A percentile compares a stretch with the other conserved stretches of the same genome.
Conservation (phyloP, 1,140 invertebrate species). For the Chymomyza costata region DNA sequence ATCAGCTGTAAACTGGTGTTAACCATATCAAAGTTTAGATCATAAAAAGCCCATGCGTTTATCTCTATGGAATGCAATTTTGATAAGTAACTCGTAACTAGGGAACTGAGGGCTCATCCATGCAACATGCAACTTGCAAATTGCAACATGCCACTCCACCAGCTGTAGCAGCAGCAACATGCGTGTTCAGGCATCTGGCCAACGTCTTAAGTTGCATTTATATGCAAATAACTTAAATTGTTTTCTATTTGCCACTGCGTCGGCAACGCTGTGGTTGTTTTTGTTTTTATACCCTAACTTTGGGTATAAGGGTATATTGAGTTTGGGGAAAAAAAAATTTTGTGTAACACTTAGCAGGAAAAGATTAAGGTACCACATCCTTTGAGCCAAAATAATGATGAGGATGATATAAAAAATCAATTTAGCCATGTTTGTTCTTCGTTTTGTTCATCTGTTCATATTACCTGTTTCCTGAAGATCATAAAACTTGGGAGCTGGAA, state of each 20-base stretch:
- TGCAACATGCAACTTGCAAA: slow-evolving; percentile 13
- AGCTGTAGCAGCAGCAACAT: slow-evolving; percentile 32
- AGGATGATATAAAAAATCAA: no score
- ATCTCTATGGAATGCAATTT: slow-evolving; percentile 29
- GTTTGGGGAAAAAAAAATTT: no score
- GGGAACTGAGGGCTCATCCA: slow-evolving; percentile 6
- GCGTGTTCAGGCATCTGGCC: slow-evolving; percentile 27
- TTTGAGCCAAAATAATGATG: no score
- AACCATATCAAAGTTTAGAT: slow-evolving; percentile 1
- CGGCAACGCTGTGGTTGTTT: slow-evolving; percentile 31
- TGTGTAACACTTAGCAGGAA: no score
- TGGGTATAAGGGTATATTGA: no score
- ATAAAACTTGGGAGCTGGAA: no score
- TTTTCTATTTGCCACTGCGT: slow-evolving; percentile 63
- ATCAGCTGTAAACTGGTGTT: no score
- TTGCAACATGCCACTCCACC: slow-evolving; percentile 18
- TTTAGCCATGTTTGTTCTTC: no score
- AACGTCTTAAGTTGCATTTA: slow-evolving; percentile 63
- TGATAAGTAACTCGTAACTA: slow-evolving; percentile 17
- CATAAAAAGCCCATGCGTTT: slow-evolving; percentile 38
- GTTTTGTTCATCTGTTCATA: no score
- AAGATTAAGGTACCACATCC: no score
- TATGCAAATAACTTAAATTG: slow-evolving; percentile 73
- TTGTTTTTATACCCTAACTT: no score
- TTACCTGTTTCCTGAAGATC: no score